Evolutionary conservation across 2,113 vertebrate species (phyloP).

Genomic region (Limanda limanda): DNA sequence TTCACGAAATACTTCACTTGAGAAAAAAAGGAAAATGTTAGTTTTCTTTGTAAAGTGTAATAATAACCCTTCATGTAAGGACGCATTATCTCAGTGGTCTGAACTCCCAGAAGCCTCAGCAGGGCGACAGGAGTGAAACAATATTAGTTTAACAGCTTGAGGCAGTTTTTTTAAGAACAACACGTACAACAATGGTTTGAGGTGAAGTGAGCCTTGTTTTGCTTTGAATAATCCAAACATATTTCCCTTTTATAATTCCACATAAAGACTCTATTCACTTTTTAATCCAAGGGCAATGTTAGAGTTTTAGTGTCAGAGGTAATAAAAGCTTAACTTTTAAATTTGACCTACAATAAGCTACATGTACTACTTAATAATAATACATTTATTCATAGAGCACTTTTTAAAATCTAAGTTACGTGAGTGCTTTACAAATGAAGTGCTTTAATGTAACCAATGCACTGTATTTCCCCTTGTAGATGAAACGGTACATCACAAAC

Average conservation of each 20-base stretch:
- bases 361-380: neutral
- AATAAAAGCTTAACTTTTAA: conserved; percentile 1
- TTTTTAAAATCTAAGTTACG: neutral
- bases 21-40: conserved; percentile 11
- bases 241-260: conserved; percentile 39
- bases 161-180: conserved; percentile 35
- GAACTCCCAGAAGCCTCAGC: conserved; percentile 34
- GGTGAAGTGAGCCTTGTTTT: conserved; percentile 17
- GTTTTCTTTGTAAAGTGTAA: conserved; percentile 14
- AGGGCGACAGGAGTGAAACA: conserved; percentile 13
- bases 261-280: neutral
- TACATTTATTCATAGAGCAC: no score
- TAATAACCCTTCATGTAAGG: conserved; percentile 27
- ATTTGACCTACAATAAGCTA: neutral
- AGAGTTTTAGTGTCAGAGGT: neutral
- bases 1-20: conserved; percentile 52
- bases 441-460: neutral
- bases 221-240: conserved; percentile 19
- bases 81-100: conserved; percentile 3
- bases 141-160: conserved; percentile 39
- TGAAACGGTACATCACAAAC: neutral
- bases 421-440: neutral
- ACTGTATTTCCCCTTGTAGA: neutral
- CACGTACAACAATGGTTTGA: conserved; percentile 34
- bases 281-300: neutral